A percentile compares a stretch with the other conserved stretches of the same genome.
phyloP scores from a whole-genome alignment of 2,888 invertebrate species.

The Papilio demoleus region DNA sequence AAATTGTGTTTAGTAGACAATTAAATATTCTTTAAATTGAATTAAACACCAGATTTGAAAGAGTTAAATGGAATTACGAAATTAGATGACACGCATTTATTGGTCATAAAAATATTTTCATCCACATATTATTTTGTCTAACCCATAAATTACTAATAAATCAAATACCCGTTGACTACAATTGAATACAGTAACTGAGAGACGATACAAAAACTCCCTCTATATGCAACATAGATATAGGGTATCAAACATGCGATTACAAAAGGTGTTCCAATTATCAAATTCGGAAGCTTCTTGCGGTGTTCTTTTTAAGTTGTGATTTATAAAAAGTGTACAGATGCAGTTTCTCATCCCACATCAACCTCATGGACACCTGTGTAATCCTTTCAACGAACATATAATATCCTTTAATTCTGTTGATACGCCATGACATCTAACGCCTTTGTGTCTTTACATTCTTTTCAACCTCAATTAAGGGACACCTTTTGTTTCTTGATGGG shows the following conservation, averaged over 20 bases:
- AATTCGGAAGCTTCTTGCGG: conserved; percentile 23
- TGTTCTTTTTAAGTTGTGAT: conserved; percentile 16
- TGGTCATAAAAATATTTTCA: too few relatives aligned
- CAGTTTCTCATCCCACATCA: conserved; percentile 46
- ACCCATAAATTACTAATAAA: too few relatives aligned
- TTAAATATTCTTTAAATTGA: too few relatives aligned
- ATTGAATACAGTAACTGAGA: too few relatives aligned
- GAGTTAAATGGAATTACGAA: too few relatives aligned
- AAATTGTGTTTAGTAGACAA: too few relatives aligned
- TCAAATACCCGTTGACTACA: too few relatives aligned
- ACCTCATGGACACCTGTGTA: conserved; percentile 76
- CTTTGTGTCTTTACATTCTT: conserved; percentile 69
- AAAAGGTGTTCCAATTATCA: conserved; percentile 16
- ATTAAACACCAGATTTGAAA: too few relatives aligned
- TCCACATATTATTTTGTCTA: too few relatives aligned
- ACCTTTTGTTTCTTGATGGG: conserved; percentile 73
- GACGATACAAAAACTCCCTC: too few relatives aligned
- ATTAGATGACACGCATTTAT: too few relatives aligned
- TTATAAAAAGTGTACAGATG: conserved; percentile 22
- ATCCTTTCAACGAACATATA: conserved; percentile 78
- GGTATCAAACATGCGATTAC: not conserved
- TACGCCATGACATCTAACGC: conserved; percentile 80
- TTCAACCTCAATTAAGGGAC: conserved; percentile 75
- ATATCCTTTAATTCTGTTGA: conserved; percentile 82
- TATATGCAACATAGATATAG: not conserved